phyloP scores from a whole-genome alignment of 2,797 vertebrate species.

The Peromyscus eremicus region DNA sequence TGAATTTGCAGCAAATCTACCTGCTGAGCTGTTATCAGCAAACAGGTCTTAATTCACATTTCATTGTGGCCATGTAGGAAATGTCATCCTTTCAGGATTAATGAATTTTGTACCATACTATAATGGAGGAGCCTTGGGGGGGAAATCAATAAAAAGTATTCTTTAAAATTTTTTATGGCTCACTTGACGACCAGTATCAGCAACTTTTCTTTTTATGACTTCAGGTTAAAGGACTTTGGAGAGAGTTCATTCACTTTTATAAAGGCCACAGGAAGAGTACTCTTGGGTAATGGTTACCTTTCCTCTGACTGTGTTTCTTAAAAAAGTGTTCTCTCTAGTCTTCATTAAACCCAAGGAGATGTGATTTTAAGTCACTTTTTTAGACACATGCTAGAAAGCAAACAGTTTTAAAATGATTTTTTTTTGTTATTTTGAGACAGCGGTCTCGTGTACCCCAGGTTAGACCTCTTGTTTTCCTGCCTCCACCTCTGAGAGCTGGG shows the following conservation, averaged over 20 bases:
- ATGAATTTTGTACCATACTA: neutral
- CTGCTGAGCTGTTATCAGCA: neutral
- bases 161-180: constrained; percentile 36
- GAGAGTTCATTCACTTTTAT: neutral
- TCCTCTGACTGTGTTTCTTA: constrained; percentile 6
- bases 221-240: constrained; percentile 14
- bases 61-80: neutral
- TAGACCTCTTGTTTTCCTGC: neutral
- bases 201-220: constrained; percentile 68
- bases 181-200: neutral
- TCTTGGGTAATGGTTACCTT: neutral
- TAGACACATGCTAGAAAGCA: neutral
- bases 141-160: neutral
- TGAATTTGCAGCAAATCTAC: neutral
- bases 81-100: neutral
- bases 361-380: constrained; percentile 40
- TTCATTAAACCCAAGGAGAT: constrained; percentile 17
- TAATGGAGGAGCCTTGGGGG: neutral
- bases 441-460: neutral
- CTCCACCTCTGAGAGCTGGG: neutral
- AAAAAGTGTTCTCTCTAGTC: neutral
- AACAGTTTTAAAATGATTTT: neutral
- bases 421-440: neutral
- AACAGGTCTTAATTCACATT: neutral
- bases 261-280: constrained; percentile 17